Percentiles rank a stretch among this genome's conserved stretches.
Evolutionary conservation across 2,113 vertebrate species (phyloP).

Genomic region (Lutjanus erythropterus): DNA sequence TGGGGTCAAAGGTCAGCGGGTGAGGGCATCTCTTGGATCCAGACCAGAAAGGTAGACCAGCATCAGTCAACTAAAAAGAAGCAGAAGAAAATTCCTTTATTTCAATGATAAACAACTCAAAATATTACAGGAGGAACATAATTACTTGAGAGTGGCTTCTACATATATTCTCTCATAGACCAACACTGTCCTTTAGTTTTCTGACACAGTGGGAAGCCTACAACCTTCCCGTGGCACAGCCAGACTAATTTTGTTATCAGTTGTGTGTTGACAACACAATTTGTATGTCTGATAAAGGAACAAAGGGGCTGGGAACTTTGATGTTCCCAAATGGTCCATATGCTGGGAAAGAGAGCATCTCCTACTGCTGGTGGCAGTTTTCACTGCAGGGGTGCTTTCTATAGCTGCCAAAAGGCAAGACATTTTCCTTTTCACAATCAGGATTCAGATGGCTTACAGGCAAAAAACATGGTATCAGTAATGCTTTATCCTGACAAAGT

Average conservation of each 20-base stretch:
- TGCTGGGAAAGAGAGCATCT: slow-evolving; percentile 53
- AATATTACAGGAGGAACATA: not conserved
- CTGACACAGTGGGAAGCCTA: slow-evolving; percentile 24
- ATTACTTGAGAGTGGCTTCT: not conserved
- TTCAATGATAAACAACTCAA: slow-evolving; percentile 2
- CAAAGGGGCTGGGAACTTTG: slow-evolving; percentile 77
- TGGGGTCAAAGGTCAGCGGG: slow-evolving; percentile 84
- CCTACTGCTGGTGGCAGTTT: slow-evolving; percentile 47
- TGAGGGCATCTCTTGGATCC: slow-evolving; percentile 87
- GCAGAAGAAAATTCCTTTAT: slow-evolving; percentile 30
- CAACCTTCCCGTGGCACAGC: slow-evolving; percentile 42
- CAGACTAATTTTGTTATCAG: slow-evolving; percentile 75
- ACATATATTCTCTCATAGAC: not conserved
- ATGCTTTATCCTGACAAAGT: not conserved
- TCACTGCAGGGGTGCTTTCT: slow-evolving; percentile 57
- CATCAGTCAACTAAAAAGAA: slow-evolving; percentile 79
- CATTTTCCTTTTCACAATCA: slow-evolving; percentile 28
- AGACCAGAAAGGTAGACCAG: slow-evolving; percentile 87
- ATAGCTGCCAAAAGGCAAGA: slow-evolving; percentile 59
- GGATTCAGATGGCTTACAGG: slow-evolving; percentile 14
- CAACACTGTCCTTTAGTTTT: not conserved
- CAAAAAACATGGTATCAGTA: not conserved
- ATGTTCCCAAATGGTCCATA: slow-evolving; percentile 77
- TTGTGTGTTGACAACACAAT: slow-evolving; percentile 64
- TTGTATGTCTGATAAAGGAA: slow-evolving; percentile 79